A percentile compares a stretch with the other conserved stretches of the same genome.
Evolutionary conservation across 2,797 vertebrate genomes (phyloP).

Genomic region (Garrulus glandarius): DNA sequence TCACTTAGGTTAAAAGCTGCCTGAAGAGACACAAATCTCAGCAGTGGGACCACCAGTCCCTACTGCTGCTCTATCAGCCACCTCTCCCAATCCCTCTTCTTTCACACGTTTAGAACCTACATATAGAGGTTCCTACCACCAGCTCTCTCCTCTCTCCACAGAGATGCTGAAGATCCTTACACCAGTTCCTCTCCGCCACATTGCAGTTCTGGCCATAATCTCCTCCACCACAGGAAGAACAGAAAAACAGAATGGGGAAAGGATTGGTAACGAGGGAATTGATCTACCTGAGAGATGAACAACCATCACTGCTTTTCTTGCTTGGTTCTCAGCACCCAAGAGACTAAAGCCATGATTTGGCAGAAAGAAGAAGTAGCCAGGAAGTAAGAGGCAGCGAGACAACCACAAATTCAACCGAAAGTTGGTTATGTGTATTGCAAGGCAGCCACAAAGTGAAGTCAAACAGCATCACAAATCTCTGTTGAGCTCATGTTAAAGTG

Average conservation of each 20-base stretch:
- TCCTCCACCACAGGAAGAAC: background rate
- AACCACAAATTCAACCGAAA: background rate
- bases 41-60: background rate
- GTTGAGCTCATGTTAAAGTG: background rate
- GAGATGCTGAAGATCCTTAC: background rate
- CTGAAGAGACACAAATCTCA: background rate
- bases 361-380: background rate
- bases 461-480: background rate
- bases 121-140: background rate
- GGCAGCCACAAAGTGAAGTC: background rate
- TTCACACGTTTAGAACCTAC: background rate
- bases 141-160: background rate
- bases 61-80: background rate
- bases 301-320: background rate
- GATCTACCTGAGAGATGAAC: background rate
- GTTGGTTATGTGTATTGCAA: background rate
- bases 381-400: background rate
- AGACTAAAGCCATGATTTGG: background rate
- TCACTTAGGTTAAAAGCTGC: background rate
- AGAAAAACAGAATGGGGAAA: background rate
- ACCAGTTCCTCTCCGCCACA: background rate
- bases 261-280: accelerated
- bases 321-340: background rate
- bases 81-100: background rate
- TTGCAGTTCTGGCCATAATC: background rate